These are phyloP conservation scores for Andrena flavipes DNA, from an alignment of 2,888 invertebrate species.

Conservation along the genomic window DNA sequence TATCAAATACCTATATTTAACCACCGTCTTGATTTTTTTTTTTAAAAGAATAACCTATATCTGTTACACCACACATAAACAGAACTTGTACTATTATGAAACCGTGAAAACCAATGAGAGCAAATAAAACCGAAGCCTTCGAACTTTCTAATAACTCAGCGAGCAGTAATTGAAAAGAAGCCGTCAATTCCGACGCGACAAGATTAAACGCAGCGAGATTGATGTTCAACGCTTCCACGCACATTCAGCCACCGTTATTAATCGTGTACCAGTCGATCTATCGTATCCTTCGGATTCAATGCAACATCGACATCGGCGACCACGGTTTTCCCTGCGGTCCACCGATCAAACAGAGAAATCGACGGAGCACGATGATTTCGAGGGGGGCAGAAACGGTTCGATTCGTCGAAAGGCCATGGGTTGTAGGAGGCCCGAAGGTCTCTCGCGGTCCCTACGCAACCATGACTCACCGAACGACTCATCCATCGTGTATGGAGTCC, in stretches of 20 bases:
- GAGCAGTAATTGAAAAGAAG: conserved; percentile 38
- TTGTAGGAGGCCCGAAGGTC: conserved; percentile 41
- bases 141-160: background rate
- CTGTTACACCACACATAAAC: too few species aligned
- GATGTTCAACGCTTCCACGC: conserved; percentile 9
- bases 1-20: too few species aligned
- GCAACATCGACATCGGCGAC: background rate
- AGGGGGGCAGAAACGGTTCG: background rate
- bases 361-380: conserved; percentile 27
- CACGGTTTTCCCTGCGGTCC: conserved; percentile 12
- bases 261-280: conserved; percentile 23
- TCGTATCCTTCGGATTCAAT: conserved; percentile 1
- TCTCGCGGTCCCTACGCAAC: conserved; percentile 47
- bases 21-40: too few species aligned
- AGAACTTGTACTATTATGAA: too few species aligned
- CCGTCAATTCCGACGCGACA: conserved; percentile 22
- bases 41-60: too few species aligned
- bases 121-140: background rate
- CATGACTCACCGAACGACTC: conserved; percentile 64
- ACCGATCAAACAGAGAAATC: background rate
- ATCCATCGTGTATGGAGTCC: conserved; percentile 39
- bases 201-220: conserved; percentile 40
- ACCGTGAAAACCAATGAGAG: conserved; percentile 19
- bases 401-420: conserved; percentile 19
- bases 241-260: conserved; percentile 30